These are phyloP conservation scores for Hemithea aestivaria DNA, from an alignment of 2,888 invertebrate genomes.

Conservation along the genomic window DNA sequence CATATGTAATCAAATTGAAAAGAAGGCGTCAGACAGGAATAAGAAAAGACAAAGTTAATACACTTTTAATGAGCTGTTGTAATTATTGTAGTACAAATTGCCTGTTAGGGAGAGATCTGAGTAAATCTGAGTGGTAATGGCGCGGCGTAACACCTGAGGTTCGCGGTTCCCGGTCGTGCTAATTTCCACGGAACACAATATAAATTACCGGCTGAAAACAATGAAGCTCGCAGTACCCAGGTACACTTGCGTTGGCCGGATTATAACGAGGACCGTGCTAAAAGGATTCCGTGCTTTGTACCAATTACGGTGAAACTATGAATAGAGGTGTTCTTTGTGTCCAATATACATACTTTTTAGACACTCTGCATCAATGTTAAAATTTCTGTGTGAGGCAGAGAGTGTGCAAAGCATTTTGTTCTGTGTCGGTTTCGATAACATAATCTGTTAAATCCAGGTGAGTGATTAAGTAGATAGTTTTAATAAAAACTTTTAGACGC, in stretches of 20 bases:
- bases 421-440: too few relatives aligned
- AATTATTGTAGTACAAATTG: conserved; percentile 61
- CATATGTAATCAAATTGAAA: too few relatives aligned
- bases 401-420: too few relatives aligned
- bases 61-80: conserved; percentile 60
- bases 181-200: conserved; percentile 67
- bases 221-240: conserved; percentile 47
- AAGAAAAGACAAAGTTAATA: conserved; percentile 43
- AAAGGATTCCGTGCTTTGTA: conserved; percentile 51
- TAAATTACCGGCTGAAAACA: conserved; percentile 69
- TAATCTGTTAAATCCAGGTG: too few relatives aligned
- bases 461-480: too few relatives aligned
- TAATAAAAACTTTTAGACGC: too few relatives aligned
- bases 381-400: too few relatives aligned
- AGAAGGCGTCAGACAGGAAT: too few relatives aligned
- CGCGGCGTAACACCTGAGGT: conserved; percentile 59
- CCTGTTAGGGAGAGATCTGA: conserved; percentile 46
- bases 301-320: conserved; percentile 31
- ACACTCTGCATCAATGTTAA: too few relatives aligned
- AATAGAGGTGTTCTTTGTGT: conserved; percentile 1
- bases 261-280: conserved; percentile 46
- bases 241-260: conserved; percentile 39
- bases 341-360: too few relatives aligned
- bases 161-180: conserved; percentile 42
- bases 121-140: conserved; percentile 65